Evolutionary conservation across 2,797 vertebrate species (phyloP).

Genomic region (Pristis pectinata): DNA sequence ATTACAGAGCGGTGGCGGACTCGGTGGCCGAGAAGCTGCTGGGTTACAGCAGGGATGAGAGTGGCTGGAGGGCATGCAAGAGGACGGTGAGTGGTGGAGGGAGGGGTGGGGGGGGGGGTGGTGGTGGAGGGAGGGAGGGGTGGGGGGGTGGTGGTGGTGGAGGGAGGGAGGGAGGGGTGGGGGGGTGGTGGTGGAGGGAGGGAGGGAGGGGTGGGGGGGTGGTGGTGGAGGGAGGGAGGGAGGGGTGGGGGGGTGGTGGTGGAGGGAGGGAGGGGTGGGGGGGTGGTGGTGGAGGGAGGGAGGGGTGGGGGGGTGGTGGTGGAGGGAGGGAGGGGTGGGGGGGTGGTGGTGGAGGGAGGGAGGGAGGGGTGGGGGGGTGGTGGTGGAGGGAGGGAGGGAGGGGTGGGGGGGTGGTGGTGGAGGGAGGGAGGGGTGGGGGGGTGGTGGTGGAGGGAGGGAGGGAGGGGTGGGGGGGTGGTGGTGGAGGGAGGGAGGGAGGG

Average conservation of each 20-base stretch:
- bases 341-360: rapidly evolving
- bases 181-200: too few relatives aligned
- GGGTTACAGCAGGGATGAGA: conserved; percentile 65
- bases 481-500: not conserved
- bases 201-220: too few relatives aligned
- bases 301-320: too few relatives aligned
- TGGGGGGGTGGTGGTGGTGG: too few relatives aligned
- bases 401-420: rapidly evolving
- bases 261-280: too few relatives aligned
- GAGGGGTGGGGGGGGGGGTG: not conserved
- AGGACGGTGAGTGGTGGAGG: conserved; percentile 60
- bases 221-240: too few relatives aligned
- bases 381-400: rapidly evolving
- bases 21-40: conserved; percentile 61
- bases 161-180: too few relatives aligned
- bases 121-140: rapidly evolving
- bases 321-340: too few relatives aligned
- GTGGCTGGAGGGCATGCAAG: conserved; percentile 75
- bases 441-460: too few relatives aligned
- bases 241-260: too few relatives aligned
- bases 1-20: conserved; percentile 54
- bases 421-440: rapidly evolving
- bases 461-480: not conserved
- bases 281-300: too few relatives aligned
- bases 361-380: rapidly evolving